A percentile compares a stretch with the other conserved stretches of the same genome.
These are phyloP conservation scores for Lophochroa leadbeateri DNA, from an alignment of 2,113 vertebrate species.

Conservation along the genomic window DNA sequence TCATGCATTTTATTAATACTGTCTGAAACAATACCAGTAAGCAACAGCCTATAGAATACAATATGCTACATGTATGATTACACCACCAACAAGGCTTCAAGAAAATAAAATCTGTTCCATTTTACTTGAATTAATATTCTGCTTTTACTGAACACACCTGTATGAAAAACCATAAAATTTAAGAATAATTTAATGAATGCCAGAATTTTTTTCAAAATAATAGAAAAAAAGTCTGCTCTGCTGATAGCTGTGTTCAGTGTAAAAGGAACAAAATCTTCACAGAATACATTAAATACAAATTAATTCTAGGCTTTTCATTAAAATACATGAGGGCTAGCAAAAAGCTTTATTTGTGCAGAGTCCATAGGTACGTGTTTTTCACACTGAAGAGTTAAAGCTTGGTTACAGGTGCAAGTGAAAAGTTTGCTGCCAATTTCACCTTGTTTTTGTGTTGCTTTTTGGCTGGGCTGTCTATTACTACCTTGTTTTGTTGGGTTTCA, in stretches of 20 bases:
- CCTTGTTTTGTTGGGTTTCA: constrained; percentile 59
- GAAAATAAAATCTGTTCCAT: constrained; percentile 59
- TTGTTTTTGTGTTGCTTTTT: constrained; percentile 86
- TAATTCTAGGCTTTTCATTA: constrained; percentile 35
- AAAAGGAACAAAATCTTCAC: constrained; percentile 48
- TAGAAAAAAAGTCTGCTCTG: constrained; percentile 54
- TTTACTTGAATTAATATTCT: not conserved
- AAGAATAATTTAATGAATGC: constrained; percentile 63
- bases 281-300: constrained; percentile 49
- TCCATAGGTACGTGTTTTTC: constrained; percentile 56
- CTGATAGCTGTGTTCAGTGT: constrained; percentile 59
- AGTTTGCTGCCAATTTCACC: constrained; percentile 94
- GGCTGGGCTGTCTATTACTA: constrained; percentile 83
- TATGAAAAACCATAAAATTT: constrained; percentile 62
- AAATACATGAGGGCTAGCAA: constrained; percentile 58
- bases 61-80: constrained; percentile 48
- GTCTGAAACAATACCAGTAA: constrained; percentile 60
- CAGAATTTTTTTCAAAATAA: constrained; percentile 57
- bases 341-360: constrained; percentile 69
- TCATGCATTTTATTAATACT: constrained; percentile 64
- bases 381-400: constrained; percentile 76
- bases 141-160: constrained; percentile 42
- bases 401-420: constrained; percentile 86
- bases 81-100: constrained; percentile 21
- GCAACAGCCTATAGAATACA: constrained; percentile 58